Percentiles rank a stretch among this genome's conserved stretches.
phyloP scores from a whole-genome alignment of 2,888 invertebrate species.

The Melanostoma mellinum region DNA sequence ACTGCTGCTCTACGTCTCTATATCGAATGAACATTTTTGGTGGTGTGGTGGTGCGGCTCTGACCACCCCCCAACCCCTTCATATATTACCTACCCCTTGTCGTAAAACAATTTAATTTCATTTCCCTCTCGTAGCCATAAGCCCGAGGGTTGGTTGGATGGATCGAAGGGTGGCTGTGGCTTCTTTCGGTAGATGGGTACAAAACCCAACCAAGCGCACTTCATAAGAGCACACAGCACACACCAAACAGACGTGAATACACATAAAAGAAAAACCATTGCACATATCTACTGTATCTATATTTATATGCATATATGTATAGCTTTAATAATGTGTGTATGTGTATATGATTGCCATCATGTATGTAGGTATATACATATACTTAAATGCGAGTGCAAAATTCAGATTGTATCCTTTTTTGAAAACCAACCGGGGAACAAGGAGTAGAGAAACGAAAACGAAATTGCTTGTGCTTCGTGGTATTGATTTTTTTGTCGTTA shows the following conservation, averaged over 20 bases:
- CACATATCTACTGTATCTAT: conserved; percentile 41
- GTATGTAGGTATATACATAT: conserved; percentile 30
- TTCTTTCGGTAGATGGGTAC: conserved; percentile 15
- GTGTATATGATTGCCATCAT: conserved; percentile 39
- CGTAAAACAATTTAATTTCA: conserved; percentile 72
- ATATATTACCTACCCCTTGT: conserved; percentile 70
- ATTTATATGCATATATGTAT: conserved; percentile 29
- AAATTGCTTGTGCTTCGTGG: conserved; percentile 68
- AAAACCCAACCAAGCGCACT: conserved; percentile 68
- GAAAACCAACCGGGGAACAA: conserved; percentile 55
- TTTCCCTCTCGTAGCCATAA: conserved; percentile 70
- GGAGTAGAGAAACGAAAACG: conserved; percentile 71
- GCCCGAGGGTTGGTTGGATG: conserved; percentile 24
- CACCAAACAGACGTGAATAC: conserved; percentile 22
- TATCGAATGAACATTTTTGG: conserved; percentile 27
- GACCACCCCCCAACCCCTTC: conserved; percentile 22
- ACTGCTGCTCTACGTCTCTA: conserved; percentile 37
- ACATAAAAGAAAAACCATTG: conserved; percentile 33
- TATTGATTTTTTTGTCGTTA: conserved; percentile 61
- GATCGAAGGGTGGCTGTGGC: conserved; percentile 23
- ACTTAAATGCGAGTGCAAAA: conserved; percentile 67
- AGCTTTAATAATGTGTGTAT: conserved; percentile 29
- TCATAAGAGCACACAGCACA: conserved; percentile 50
- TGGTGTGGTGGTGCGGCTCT: conserved; percentile 18
- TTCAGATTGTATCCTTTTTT: conserved; percentile 73